These are phyloP conservation scores for Antheraea mylitta DNA, from an alignment of 1,140 invertebrate genomes.

Conservation along the genomic window DNA sequence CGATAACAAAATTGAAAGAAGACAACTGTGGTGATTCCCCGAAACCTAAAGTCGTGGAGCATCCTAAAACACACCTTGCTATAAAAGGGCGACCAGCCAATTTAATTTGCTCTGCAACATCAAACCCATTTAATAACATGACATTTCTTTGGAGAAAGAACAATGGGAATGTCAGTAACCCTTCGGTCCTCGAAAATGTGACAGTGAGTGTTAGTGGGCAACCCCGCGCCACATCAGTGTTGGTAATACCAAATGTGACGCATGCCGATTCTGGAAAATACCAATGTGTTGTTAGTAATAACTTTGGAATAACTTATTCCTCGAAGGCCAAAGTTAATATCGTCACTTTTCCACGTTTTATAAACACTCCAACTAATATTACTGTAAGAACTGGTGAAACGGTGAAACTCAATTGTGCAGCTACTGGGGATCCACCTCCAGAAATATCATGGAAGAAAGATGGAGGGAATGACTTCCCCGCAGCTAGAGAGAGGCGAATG, in stretches of 20 bases:
- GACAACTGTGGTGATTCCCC: slow-evolving; percentile 91
- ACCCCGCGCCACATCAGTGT: slow-evolving; percentile 82
- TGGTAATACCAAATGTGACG: slow-evolving; percentile 86
- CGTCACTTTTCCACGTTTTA: slow-evolving; percentile 92
- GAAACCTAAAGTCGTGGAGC: slow-evolving; percentile 90
- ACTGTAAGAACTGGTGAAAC: slow-evolving; percentile 91
- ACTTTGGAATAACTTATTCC: slow-evolving; percentile 94
- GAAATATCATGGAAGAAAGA: slow-evolving; percentile 96
- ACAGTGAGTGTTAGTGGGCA: slow-evolving; percentile 73
- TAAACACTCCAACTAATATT: slow-evolving; percentile 91
- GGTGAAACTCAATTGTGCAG: slow-evolving; percentile 94
- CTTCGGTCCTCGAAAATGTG: slow-evolving; percentile 66
- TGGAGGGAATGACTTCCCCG: slow-evolving; percentile 96
- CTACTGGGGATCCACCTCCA: slow-evolving; percentile 91
- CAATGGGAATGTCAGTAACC: slow-evolving; percentile 85
- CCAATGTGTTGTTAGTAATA: slow-evolving; percentile 95
- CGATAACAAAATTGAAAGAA: slow-evolving; percentile 82
- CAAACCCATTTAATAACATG: slow-evolving; percentile 80
- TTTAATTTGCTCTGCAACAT: slow-evolving; percentile 88
- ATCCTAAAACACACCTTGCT: slow-evolving; percentile 89
- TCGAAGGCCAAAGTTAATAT: slow-evolving; percentile 92
- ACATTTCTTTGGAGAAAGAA: slow-evolving; percentile 94
- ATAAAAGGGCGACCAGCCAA: slow-evolving; percentile 92
- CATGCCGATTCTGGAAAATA: slow-evolving; percentile 91
- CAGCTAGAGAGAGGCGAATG: slow-evolving; percentile 94